Evolutionary conservation across 2,113 vertebrate species (phyloP).

Genomic region (Garra rufa): DNA sequence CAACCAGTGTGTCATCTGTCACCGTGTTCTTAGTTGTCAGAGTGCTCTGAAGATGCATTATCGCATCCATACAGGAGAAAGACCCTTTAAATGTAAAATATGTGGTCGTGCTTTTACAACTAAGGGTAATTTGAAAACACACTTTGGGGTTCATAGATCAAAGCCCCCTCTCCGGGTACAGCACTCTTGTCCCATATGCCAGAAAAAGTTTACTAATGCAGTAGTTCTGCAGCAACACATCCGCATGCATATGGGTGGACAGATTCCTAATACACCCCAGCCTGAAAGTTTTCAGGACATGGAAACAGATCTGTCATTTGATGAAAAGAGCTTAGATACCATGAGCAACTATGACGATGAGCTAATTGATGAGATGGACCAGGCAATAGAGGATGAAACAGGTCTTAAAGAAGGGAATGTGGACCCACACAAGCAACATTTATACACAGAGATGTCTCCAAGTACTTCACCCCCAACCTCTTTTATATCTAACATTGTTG

Average conservation of each 20-base stretch:
- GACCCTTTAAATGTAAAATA: constrained; percentile 99
- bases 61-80: constrained; percentile 95
- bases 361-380: constrained; percentile 89
- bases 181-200: constrained; percentile 98
- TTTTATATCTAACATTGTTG: constrained; percentile 95
- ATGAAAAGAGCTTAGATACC: constrained; percentile 88
- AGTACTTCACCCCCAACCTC: constrained; percentile 86
- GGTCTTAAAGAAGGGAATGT: constrained; percentile 83
- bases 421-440: constrained; percentile 80
- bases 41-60: constrained; percentile 99
- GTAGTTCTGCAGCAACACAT: constrained; percentile 98
- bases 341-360: constrained; percentile 91
- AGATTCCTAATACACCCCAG: constrained; percentile 94
- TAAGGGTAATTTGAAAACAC: constrained; percentile 98
- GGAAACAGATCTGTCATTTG: constrained; percentile 89
- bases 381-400: constrained; percentile 90
- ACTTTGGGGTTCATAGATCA: constrained; percentile 97
- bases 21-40: constrained; percentile 98
- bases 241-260: constrained; percentile 99
- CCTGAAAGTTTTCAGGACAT: constrained; percentile 92
- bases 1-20: constrained; percentile 98
- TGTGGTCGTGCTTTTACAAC: constrained; percentile 98
- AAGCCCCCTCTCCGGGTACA: constrained; percentile 97
- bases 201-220: constrained; percentile 99
- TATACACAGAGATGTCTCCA: constrained; percentile 84